These are phyloP conservation scores for Rhyacophila evoluta DNA, from an alignment of 2,888 invertebrate species.

Conservation along the genomic window DNA sequence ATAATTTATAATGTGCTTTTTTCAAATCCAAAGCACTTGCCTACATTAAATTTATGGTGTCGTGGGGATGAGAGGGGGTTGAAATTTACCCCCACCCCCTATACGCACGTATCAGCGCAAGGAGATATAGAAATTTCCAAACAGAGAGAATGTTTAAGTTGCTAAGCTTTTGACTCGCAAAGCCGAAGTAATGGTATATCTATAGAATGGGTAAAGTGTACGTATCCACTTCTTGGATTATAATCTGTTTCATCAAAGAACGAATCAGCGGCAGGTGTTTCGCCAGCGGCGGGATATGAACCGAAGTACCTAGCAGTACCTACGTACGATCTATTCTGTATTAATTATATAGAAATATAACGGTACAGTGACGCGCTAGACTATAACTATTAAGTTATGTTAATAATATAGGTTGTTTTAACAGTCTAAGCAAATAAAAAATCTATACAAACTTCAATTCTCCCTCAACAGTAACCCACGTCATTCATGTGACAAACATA, in stretches of 20 bases:
- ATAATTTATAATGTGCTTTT: background rate
- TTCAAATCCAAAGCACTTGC: slow-evolving; percentile 8
- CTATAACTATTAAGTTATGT: too few species aligned
- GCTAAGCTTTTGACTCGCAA: slow-evolving; percentile 10
- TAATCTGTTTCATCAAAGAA: slow-evolving; percentile 24
- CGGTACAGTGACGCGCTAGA: background rate
- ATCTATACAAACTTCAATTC: too few species aligned
- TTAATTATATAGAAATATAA: slow-evolving; percentile 12
- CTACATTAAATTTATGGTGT: background rate
- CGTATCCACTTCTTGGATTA: slow-evolving; percentile 13
- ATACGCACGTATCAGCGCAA: background rate
- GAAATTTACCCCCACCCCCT: background rate
- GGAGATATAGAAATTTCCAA: slow-evolving; percentile 19
- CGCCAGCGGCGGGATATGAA: slow-evolving; percentile 14
- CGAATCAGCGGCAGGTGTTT: slow-evolving; percentile 24
- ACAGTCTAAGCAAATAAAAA: too few species aligned
- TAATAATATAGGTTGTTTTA: too few species aligned
- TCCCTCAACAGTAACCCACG: too few species aligned
- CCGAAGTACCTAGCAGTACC: background rate
- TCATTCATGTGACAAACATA: too few species aligned
- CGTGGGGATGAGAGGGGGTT: background rate
- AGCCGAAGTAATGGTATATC: background rate
- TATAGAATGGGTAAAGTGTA: background rate
- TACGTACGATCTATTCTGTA: slow-evolving; percentile 3
- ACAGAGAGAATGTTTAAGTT: slow-evolving; percentile 22